Percentiles rank a stretch among this genome's conserved stretches.
Conservation (phyloP, 1,140 invertebrate species). For the Pemphigus obesinymphae region DNA sequence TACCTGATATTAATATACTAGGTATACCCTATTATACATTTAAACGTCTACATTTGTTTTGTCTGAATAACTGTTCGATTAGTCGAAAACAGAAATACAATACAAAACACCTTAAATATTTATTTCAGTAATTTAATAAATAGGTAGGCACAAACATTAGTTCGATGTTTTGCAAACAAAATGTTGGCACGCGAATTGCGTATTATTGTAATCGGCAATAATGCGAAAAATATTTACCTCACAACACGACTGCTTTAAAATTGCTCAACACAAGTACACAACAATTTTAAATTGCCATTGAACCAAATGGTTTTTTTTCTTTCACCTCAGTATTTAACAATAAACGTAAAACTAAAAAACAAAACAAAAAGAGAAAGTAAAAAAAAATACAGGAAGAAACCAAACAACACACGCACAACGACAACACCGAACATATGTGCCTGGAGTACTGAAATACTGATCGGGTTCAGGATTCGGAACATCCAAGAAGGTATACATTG, state of each 20-base stretch:
- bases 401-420: not conserved
- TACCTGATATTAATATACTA: too few relatives aligned
- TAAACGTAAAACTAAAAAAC: not conserved
- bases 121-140: too few relatives aligned
- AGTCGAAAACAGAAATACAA: too few relatives aligned
- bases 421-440: not conserved
- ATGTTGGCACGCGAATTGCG: not conserved
- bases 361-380: not conserved
- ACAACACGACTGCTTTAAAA: not conserved
- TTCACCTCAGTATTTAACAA: not conserved
- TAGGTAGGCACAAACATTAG: too few relatives aligned
- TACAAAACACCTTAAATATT: too few relatives aligned
- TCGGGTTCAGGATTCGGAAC: too few relatives aligned
- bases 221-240: not conserved
- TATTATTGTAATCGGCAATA: not conserved
- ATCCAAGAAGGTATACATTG: accelerated
- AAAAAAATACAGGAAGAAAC: too few relatives aligned
- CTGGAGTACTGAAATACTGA: not conserved
- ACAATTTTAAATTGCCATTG: not conserved
- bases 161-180: too few relatives aligned
- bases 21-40: too few relatives aligned
- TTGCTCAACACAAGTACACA: too few relatives aligned
- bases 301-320: not conserved
- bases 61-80: too few relatives aligned
- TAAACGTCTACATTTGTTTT: too few relatives aligned